Percentiles rank a stretch among this genome's conserved stretches.
Evolutionary conservation across 2,797 vertebrate species (phyloP).

Genomic region (Rhincodon typus): DNA sequence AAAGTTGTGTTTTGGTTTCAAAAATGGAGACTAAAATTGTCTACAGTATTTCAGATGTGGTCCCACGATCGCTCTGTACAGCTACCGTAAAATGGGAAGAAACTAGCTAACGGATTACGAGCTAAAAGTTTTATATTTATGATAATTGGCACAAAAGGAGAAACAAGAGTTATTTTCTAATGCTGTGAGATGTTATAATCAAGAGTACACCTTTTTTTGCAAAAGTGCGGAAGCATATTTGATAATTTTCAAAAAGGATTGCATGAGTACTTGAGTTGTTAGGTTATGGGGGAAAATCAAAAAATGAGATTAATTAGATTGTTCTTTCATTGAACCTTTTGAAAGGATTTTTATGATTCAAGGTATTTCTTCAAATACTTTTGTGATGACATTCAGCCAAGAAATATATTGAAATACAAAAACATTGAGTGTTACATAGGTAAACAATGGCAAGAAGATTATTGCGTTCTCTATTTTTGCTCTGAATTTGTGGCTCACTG

Average conservation of each 20-base stretch:
- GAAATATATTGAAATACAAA: neutral
- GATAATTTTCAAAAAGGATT: neutral
- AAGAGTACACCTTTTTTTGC: neutral
- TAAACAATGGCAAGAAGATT: neutral
- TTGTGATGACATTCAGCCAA: neutral
- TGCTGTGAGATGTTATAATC: neutral
- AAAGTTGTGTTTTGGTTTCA: too few relatives aligned
- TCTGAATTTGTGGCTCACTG: neutral
- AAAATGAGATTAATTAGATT: neutral
- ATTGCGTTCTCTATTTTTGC: neutral
- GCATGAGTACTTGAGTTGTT: neutral
- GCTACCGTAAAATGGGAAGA: neutral
- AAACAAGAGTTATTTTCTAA: neutral
- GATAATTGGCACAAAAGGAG: neutral
- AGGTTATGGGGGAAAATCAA: neutral
- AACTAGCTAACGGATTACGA: neutral
- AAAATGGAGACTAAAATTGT: too few relatives aligned
- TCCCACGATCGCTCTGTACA: too few relatives aligned
- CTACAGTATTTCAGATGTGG: too few relatives aligned
- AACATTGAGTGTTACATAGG: neutral
- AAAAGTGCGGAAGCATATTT: neutral
- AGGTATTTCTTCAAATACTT: neutral
- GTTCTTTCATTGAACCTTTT: neutral
- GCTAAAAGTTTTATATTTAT: neutral
- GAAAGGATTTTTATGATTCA: neutral